These are phyloP conservation scores for Yasuhikotakia modesta DNA, from an alignment of 2,797 vertebrate genomes.

Conservation along the genomic window DNA sequence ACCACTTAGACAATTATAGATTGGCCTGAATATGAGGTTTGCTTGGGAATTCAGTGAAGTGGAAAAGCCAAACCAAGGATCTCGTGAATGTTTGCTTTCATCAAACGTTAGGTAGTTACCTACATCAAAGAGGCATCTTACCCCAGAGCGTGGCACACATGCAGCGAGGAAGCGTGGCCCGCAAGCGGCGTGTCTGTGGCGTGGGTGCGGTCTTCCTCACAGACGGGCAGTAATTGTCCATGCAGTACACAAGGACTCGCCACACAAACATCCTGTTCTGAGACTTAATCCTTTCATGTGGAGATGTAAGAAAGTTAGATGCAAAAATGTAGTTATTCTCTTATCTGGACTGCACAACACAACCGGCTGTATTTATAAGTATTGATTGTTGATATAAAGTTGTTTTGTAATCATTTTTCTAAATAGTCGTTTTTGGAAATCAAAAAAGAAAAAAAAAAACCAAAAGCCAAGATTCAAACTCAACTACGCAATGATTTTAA, in stretches of 20 bases:
- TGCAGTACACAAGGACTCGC: conserved; percentile 8
- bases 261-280: conserved; percentile 37
- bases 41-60: conserved; percentile 50
- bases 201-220: conserved; percentile 33
- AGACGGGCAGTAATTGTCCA: conserved; percentile 7
- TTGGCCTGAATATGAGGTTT: conserved; percentile 69
- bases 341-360: neutral
- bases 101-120: conserved; percentile 54
- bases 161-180: conserved; percentile 7
- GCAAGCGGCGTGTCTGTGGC: neutral
- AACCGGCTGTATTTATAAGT: neutral
- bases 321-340: neutral
- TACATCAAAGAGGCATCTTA: conserved; percentile 51
- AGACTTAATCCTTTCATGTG: neutral
- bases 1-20: conserved; percentile 79
- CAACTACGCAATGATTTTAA: too few species aligned
- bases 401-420: too few species aligned
- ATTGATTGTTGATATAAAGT: too few species aligned
- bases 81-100: conserved; percentile 53
- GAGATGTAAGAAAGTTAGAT: neutral
- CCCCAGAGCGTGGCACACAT: conserved; percentile 2
- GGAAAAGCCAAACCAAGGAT: conserved; percentile 32
- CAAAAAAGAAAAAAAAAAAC: too few species aligned
- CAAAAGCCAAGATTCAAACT: too few species aligned
- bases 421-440: too few species aligned